Conservation (phyloP, 2,113 vertebrate species). For the Pavo muticus region DNA sequence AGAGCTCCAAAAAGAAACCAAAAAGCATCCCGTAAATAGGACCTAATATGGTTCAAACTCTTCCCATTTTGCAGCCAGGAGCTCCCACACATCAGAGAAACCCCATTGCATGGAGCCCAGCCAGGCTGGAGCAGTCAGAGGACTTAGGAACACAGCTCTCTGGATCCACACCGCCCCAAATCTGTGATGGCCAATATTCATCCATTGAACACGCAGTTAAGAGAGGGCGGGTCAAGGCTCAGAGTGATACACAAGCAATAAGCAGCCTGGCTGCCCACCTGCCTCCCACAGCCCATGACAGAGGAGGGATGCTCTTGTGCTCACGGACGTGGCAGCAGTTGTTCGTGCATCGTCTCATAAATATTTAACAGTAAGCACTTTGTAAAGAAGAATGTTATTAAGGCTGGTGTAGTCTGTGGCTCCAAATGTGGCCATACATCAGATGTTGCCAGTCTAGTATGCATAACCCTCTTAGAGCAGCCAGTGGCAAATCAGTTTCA, state of each 20-base stretch:
- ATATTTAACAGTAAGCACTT: conserved; percentile 78
- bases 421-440: conserved; percentile 66
- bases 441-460: conserved; percentile 34
- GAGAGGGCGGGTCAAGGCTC: background rate
- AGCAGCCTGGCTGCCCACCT: background rate
- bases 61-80: fast-evolving
- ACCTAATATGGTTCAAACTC: background rate
- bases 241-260: background rate
- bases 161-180: background rate
- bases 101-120: background rate
- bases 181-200: background rate
- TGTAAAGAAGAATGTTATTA: conserved; percentile 76
- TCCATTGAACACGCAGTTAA: fast-evolving
- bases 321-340: background rate
- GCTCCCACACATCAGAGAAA: background rate
- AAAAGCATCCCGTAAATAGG: background rate
- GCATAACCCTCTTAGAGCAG: conserved; percentile 10
- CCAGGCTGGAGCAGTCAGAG: background rate
- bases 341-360: conserved; percentile 64
- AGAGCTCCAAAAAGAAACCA: background rate
- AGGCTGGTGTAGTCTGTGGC: conserved; percentile 50
- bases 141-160: background rate
- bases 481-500: conserved; percentile 18
- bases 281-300: background rate
- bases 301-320: background rate